Evolutionary conservation across 1,140 invertebrate genomes (phyloP).

Genomic region (Calliphora vicina): DNA sequence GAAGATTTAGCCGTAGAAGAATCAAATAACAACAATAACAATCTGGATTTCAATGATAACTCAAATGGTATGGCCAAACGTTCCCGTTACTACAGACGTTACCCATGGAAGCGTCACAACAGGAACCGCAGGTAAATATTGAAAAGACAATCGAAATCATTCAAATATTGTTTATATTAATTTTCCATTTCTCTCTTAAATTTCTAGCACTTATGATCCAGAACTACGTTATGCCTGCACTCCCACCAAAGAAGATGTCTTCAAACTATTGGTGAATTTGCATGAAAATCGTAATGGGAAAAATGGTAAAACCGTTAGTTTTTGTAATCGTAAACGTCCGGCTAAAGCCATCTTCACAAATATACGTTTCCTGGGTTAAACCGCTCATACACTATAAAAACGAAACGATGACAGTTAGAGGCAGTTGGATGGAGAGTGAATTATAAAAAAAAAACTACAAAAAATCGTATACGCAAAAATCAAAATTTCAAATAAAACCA

Average conservation of each 20-base stretch:
- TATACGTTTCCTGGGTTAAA: constrained; percentile 69
- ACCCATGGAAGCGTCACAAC: constrained; percentile 70
- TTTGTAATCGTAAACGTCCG: constrained; percentile 70
- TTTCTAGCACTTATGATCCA: constrained; percentile 65
- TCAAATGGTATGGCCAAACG: constrained; percentile 61
- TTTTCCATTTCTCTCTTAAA: not conserved
- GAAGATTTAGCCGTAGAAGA: constrained; percentile 41
- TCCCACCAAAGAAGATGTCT: constrained; percentile 69
- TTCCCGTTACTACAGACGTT: constrained; percentile 69
- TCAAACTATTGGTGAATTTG: constrained; percentile 68
- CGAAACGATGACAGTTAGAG: too few relatives aligned
- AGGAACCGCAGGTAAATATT: constrained; percentile 54
- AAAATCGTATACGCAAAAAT: not conserved
- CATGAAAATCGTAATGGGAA: constrained; percentile 69
- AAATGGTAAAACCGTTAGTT: constrained; percentile 67
- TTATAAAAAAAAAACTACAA: not conserved
- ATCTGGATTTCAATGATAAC: not conserved
- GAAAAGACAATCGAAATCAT: not conserved
- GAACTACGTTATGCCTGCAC: constrained; percentile 68
- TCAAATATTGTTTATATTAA: not conserved
- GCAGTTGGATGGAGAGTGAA: not conserved
- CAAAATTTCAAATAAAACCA: not conserved
- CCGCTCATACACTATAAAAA: not conserved
- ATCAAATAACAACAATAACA: constrained; percentile 14
- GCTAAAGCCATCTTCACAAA: constrained; percentile 70